A percentile compares a stretch with the other conserved stretches of the same genome.
phyloP scores from a whole-genome alignment of 2,888 invertebrate species.

The Hecatera dysodea region DNA sequence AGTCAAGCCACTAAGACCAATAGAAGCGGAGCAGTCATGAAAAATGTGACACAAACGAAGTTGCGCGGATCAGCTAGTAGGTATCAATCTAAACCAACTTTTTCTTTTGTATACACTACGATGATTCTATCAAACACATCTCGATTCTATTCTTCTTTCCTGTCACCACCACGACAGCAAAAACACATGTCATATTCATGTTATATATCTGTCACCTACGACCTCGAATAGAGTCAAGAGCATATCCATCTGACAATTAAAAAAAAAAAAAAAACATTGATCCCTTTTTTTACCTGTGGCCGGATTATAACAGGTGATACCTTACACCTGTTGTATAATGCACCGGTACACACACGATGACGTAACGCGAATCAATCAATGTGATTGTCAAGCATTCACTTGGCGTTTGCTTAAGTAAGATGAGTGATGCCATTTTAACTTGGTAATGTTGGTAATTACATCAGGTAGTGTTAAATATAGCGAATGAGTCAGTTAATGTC shows the following conservation, averaged over 20 bases:
- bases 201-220: no score
- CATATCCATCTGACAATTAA: no score
- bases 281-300: constrained; percentile 45
- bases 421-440: constrained; percentile 22
- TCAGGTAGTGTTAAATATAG: constrained; percentile 2
- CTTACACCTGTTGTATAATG: constrained; percentile 18
- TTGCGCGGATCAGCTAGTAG: no score
- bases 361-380: constrained; percentile 23
- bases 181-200: constrained; percentile 13
- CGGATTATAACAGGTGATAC: constrained; percentile 19
- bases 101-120: no score
- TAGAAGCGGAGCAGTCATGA: no score
- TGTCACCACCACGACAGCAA: background rate
- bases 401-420: constrained; percentile 24
- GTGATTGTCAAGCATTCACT: constrained; percentile 16
- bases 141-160: background rate
- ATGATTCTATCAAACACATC: background rate
- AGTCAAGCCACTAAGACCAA: no score
- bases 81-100: no score
- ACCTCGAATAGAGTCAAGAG: no score
- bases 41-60: no score
- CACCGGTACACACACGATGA: background rate
- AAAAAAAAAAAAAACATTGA: no score
- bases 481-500: background rate
- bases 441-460: constrained; percentile 12